These are phyloP conservation scores for Plodia interpunctella DNA, from an alignment of 1,140 invertebrate species.

Conservation along the genomic window DNA sequence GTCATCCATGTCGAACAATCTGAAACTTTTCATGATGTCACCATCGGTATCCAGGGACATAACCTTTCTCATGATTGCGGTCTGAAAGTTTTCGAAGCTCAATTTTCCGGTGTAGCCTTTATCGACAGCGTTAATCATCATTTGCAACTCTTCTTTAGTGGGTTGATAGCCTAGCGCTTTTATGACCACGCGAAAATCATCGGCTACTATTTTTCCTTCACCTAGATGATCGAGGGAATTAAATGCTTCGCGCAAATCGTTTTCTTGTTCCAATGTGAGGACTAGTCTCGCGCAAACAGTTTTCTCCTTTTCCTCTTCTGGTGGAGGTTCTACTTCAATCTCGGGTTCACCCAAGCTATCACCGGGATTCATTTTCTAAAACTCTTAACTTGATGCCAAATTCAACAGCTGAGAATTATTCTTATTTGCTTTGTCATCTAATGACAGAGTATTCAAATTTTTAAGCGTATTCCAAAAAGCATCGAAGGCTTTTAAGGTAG, in stretches of 20 bases:
- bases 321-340: too few relatives aligned
- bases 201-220: constrained; percentile 64
- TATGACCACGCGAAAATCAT: constrained; percentile 64
- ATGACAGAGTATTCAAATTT: too few relatives aligned
- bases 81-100: constrained; percentile 67
- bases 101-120: constrained; percentile 57
- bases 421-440: too few relatives aligned
- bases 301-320: too few relatives aligned
- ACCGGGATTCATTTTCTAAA: too few relatives aligned
- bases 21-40: constrained; percentile 67
- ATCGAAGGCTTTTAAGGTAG: too few relatives aligned
- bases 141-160: constrained; percentile 59
- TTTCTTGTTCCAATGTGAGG: constrained; percentile 28
- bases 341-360: too few relatives aligned
- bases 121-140: constrained; percentile 59
- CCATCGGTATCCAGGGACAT: constrained; percentile 59
- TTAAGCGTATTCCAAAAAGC: too few relatives aligned
- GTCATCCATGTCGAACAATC: constrained; percentile 59
- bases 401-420: too few relatives aligned
- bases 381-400: too few relatives aligned
- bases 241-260: constrained; percentile 56
- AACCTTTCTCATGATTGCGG: constrained; percentile 64
- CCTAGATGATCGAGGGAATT: constrained; percentile 60
- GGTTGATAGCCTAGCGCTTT: constrained; percentile 69
- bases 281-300: too few relatives aligned